Percentiles rank a stretch among this genome's conserved stretches.
Evolutionary conservation across 2,888 invertebrate species (phyloP).

Genomic region (Polylopha cassiicola): DNA sequence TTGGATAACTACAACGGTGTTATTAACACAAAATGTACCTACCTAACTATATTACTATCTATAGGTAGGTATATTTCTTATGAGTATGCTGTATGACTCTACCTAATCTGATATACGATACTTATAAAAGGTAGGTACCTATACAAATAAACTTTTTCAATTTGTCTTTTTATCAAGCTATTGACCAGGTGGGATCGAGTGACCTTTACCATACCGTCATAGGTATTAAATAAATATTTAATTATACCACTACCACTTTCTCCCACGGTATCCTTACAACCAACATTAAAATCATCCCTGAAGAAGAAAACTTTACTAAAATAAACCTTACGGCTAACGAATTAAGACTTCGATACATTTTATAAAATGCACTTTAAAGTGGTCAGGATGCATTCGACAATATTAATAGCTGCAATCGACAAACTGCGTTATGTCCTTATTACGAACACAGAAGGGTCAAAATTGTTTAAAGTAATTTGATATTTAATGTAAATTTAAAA

Average conservation of each 20-base stretch:
- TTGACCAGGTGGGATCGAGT: conserved; percentile 51
- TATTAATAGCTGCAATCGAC: neutral
- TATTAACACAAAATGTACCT: too few relatives aligned
- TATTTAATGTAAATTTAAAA: conserved; percentile 8
- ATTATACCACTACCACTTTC: conserved; percentile 51
- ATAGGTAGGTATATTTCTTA: too few relatives aligned
- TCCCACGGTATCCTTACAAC: conserved; percentile 58
- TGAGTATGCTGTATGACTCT: too few relatives aligned
- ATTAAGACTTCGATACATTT: conserved; percentile 25
- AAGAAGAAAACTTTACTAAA: neutral
- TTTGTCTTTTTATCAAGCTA: conserved; percentile 7
- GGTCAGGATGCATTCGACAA: conserved; percentile 13
- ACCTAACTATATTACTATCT: too few relatives aligned
- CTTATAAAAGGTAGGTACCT: too few relatives aligned
- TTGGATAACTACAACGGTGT: too few relatives aligned
- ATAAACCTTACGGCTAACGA: conserved; percentile 15
- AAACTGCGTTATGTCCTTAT: neutral
- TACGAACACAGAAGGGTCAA: neutral
- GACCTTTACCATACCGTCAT: conserved; percentile 58
- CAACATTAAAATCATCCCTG: conserved; percentile 23
- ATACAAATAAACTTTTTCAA: neutral
- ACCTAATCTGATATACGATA: too few relatives aligned
- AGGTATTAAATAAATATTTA: conserved; percentile 62
- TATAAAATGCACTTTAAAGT: conserved; percentile 14
- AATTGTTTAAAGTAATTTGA: neutral